Percentiles rank a stretch among this genome's conserved stretches.
Conservation (phyloP, 1,140 invertebrate species). For the Lepidurus arcticus region DNA sequence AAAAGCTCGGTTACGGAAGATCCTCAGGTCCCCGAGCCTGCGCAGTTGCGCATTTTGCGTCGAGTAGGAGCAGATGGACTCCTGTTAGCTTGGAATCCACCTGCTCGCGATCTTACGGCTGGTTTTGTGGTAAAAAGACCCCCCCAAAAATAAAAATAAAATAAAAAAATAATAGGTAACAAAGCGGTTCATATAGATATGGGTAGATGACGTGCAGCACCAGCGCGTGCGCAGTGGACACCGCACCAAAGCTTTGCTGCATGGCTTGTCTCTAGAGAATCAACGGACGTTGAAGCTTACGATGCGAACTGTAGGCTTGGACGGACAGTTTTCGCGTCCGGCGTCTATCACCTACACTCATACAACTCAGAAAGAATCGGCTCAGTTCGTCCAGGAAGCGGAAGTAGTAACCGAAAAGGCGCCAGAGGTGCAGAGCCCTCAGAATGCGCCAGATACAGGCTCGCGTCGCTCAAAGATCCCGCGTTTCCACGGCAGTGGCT, state of each 20-base stretch:
- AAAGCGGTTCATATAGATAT: constrained; percentile 38
- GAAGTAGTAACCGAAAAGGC: background rate
- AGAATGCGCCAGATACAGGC: background rate
- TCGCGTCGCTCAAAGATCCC: constrained; percentile 9
- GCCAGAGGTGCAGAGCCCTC: background rate
- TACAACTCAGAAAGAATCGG: background rate
- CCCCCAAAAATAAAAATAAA: background rate
- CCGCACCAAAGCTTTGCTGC: constrained; percentile 40
- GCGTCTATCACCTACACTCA: background rate
- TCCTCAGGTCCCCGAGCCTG: constrained; percentile 10
- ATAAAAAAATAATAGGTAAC: background rate
- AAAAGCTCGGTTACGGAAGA: background rate
- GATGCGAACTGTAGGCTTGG: background rate
- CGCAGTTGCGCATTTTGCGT: constrained; percentile 40
- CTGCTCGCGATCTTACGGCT: constrained; percentile 34
- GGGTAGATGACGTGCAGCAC: constrained; percentile 39
- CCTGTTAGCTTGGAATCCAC: constrained; percentile 40
- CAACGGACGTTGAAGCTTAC: background rate
- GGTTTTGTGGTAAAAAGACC: constrained; percentile 39
- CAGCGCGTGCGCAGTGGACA: constrained; percentile 39
- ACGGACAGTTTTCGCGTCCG: background rate
- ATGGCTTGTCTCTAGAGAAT: constrained; percentile 38
- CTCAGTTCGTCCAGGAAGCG: background rate
- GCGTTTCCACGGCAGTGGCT: background rate
- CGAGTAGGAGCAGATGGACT: constrained; percentile 40